Conservation (phyloP, 2,113 vertebrate genomes). For the Istiophorus platypterus region DNA sequence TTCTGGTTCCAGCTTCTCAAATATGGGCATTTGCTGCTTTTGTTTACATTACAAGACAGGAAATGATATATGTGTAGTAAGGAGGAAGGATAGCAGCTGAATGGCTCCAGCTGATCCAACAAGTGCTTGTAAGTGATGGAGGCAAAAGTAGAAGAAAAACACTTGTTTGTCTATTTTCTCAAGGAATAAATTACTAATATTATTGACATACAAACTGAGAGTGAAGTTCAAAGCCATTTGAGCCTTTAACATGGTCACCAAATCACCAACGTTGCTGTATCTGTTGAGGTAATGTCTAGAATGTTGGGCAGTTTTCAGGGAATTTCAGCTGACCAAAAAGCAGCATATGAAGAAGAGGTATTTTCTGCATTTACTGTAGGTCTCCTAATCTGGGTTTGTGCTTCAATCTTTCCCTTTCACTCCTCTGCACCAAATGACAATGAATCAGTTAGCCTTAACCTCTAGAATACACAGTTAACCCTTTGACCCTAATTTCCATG, state of each 20-base stretch:
- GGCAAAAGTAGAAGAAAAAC: no score
- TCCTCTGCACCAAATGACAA: constrained; percentile 15
- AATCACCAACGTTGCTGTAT: background rate
- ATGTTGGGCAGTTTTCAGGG: background rate
- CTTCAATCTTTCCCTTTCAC: constrained; percentile 28
- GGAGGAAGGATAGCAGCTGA: no score
- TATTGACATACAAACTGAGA: no score
- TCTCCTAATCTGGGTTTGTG: constrained; percentile 14
- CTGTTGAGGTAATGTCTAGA: background rate
- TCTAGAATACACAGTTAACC: constrained; percentile 74
- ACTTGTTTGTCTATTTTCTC: no score
- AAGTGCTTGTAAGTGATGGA: no score
- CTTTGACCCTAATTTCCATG: constrained; percentile 75
- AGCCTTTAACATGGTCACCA: background rate
- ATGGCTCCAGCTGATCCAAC: no score
- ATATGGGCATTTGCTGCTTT: background rate
- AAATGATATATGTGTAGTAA: no score
- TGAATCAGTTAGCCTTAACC: constrained; percentile 43
- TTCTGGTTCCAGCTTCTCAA: background rate
- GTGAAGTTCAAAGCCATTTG: background rate
- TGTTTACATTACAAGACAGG: background rate
- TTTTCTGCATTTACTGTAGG: constrained; percentile 10
- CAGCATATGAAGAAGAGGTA: background rate
- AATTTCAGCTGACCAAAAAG: background rate
- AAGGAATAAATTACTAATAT: no score